Percentiles rank a stretch among this genome's conserved stretches.
Evolutionary conservation across 2,113 vertebrate genomes (phyloP).

Genomic region (Chloropsis hardwickii): DNA sequence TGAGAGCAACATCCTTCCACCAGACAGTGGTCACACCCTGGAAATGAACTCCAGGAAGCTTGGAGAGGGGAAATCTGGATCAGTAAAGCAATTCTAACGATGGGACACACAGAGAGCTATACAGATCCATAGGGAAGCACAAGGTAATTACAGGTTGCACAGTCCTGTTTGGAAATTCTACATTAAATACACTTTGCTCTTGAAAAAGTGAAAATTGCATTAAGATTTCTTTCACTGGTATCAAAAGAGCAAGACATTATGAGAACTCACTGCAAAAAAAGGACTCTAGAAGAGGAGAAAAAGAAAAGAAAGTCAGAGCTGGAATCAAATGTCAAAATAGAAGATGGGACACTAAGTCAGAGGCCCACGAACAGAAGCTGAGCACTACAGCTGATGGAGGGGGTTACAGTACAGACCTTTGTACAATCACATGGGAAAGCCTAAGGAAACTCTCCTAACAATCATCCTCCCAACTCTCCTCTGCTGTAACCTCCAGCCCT

Average conservation of each 20-base stretch:
- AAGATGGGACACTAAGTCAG: neutral
- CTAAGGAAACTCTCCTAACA: neutral
- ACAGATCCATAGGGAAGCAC: neutral
- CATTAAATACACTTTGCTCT: neutral
- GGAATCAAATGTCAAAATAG: neutral
- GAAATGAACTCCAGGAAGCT: constrained; percentile 37
- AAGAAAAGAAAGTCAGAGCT: neutral
- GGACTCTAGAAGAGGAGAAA: neutral
- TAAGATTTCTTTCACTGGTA: neutral
- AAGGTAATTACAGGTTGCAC: neutral
- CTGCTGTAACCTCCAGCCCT: neutral
- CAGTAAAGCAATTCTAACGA: neutral
- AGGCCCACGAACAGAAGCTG: accelerated
- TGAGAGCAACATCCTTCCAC: constrained; percentile 59
- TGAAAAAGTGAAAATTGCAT: neutral
- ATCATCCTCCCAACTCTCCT: neutral
- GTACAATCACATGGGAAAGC: neutral
- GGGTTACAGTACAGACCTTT: neutral
- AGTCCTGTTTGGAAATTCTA: neutral
- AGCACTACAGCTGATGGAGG: neutral
- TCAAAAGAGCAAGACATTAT: neutral
- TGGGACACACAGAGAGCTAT: neutral
- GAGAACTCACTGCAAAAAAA: neutral
- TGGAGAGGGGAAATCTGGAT: neutral
- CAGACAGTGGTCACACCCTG: constrained; percentile 54